Evolutionary conservation across 2,888 invertebrate species (phyloP).

Genomic region (Philereme vetulata): DNA sequence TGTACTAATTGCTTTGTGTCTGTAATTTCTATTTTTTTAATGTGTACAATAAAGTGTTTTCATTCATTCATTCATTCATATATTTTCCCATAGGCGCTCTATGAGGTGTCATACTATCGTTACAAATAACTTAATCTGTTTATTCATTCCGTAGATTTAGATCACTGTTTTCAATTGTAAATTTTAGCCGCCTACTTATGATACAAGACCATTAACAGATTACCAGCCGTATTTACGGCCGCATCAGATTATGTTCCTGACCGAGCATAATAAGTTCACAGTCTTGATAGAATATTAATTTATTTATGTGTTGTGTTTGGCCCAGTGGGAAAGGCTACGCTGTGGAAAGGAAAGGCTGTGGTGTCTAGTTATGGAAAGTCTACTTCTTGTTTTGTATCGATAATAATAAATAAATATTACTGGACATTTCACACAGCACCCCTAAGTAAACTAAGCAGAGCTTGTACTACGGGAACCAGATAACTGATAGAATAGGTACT

Average conservation of each 20-base stretch:
- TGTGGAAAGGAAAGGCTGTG: no score
- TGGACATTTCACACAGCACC: no score
- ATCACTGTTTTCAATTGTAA: slow-evolving; percentile 35
- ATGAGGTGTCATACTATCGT: slow-evolving; percentile 9
- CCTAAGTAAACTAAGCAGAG: no score
- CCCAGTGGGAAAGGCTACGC: not conserved
- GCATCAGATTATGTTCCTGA: slow-evolving; percentile 50
- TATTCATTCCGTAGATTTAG: slow-evolving; percentile 30
- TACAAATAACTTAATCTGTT: slow-evolving; percentile 14
- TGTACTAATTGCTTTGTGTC: no score
- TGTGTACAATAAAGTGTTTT: no score
- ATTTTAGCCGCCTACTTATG: slow-evolving; percentile 28
- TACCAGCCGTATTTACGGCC: slow-evolving; percentile 50
- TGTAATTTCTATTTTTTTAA: no score
- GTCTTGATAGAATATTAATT: slow-evolving; percentile 69
- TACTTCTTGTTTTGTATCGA: no score
- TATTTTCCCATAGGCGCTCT: slow-evolving; percentile 17
- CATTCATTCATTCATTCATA: no score
- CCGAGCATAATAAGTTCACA: slow-evolving; percentile 65
- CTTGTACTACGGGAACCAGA: no score
- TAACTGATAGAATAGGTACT: no score
- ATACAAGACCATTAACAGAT: slow-evolving; percentile 45
- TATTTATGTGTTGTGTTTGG: slow-evolving; percentile 8
- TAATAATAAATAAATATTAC: no score
- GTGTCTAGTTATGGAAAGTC: no score